Conservation (phyloP, 2,113 vertebrate genomes). For the Stigmatopora nigra region DNA sequence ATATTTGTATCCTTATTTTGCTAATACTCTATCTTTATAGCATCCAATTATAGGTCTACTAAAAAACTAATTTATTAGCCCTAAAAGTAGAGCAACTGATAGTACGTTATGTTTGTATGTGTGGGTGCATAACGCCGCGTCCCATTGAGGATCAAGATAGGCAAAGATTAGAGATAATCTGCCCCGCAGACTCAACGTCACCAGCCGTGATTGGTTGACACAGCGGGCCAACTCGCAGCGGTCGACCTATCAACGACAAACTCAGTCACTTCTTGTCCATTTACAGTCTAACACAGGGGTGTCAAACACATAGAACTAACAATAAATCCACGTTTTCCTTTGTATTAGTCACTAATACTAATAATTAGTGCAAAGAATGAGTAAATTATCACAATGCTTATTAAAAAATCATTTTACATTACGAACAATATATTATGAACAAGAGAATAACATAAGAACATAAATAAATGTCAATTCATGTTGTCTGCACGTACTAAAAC, state of each 20-base stretch:
- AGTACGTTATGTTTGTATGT: neutral
- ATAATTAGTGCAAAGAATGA: too few relatives aligned
- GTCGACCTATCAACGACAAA: conserved; percentile 1
- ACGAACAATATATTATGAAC: too few relatives aligned
- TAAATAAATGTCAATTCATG: too few relatives aligned
- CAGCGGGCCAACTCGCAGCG: conserved; percentile 23
- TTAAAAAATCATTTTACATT: too few relatives aligned
- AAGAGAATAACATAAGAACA: too few relatives aligned
- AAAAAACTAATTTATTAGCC: neutral
- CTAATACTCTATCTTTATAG: too few relatives aligned
- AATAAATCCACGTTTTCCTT: too few relatives aligned
- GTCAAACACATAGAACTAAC: too few relatives aligned
- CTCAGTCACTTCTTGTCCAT: neutral
- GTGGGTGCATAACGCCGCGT: conserved; percentile 29
- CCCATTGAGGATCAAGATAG: conserved; percentile 59
- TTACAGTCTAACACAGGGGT: neutral
- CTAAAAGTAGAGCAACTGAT: neutral
- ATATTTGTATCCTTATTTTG: too few relatives aligned
- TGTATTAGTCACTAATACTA: too few relatives aligned
- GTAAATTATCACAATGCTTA: too few relatives aligned
- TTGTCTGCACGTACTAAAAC: too few relatives aligned
- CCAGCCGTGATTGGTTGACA: conserved; percentile 47
- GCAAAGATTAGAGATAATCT: conserved; percentile 73
- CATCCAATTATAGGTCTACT: neutral
- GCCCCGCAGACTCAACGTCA: conserved; percentile 56